Evolutionary conservation across 2,113 vertebrate species (phyloP).

Genomic region (Emydura subglobosa): DNA sequence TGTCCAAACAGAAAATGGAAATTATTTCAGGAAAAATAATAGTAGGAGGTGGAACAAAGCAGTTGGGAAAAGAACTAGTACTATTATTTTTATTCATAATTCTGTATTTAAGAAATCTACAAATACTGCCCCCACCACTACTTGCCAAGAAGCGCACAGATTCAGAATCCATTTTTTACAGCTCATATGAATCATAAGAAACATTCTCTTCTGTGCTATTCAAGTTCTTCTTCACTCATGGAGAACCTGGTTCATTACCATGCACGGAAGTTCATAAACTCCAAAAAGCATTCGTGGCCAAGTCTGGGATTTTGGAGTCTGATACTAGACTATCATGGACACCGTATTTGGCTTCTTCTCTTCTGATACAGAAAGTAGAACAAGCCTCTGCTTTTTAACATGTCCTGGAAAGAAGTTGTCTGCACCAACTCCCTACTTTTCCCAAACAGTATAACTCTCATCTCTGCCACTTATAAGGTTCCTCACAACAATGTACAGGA

Average conservation of each 20-base stretch:
- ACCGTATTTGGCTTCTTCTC: background rate
- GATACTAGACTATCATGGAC: background rate
- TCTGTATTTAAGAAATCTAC: fast-evolving
- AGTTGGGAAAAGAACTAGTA: background rate
- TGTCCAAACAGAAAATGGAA: background rate
- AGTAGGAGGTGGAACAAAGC: background rate
- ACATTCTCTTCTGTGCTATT: background rate
- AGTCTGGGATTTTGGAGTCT: background rate
- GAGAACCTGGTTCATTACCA: background rate
- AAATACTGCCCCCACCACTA: background rate
- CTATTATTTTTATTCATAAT: background rate
- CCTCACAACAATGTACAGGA: background rate
- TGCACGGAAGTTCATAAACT: background rate
- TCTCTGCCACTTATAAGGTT: background rate
- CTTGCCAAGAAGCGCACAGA: fast-evolving
- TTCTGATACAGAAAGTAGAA: background rate
- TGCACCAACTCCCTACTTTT: background rate
- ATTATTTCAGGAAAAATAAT: background rate
- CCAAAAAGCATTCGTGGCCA: background rate
- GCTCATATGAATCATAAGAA: background rate
- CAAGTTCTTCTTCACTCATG: background rate
- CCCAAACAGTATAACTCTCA: background rate
- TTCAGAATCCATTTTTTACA: background rate
- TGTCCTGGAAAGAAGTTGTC: background rate
- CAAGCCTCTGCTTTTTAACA: background rate